A percentile compares a stretch with the other conserved stretches of the same genome.
These are phyloP conservation scores for Eumacrocentrus americanus DNA, from an alignment of 2,888 invertebrate species.

Conservation along the genomic window DNA sequence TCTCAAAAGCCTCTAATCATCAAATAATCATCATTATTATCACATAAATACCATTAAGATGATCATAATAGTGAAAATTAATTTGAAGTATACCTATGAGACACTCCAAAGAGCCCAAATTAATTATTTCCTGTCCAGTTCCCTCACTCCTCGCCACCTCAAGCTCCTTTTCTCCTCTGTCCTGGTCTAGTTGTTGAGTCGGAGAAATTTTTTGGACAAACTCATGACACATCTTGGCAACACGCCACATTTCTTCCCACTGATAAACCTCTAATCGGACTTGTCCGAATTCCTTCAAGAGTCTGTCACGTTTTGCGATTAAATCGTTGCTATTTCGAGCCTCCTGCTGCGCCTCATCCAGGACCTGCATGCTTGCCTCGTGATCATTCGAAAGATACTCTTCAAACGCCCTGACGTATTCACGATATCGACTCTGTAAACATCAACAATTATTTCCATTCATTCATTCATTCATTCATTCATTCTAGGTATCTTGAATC, in stretches of 20 bases:
- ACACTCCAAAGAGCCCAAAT: background rate
- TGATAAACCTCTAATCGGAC: conserved; percentile 63
- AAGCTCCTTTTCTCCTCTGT: background rate
- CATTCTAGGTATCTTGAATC: no score
- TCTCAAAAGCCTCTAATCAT: conserved; percentile 60
- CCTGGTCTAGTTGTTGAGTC: conserved; percentile 46
- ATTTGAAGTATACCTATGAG: background rate
- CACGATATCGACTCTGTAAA: conserved; percentile 54
- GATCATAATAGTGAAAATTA: background rate
- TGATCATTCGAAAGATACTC: conserved; percentile 69
- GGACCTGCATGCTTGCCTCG: conserved; percentile 65
- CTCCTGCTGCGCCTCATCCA: conserved; percentile 64
- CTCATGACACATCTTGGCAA: conserved; percentile 71
- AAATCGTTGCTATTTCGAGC: conserved; percentile 55
- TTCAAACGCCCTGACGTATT: conserved; percentile 68
- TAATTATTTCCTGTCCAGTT: background rate
- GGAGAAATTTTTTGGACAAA: conserved; percentile 74
- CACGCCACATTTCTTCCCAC: conserved; percentile 69
- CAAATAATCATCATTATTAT: background rate
- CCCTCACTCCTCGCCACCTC: no score
- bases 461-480: no score
- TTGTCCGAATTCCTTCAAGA: conserved; percentile 47
- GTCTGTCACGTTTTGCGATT: conserved; percentile 38
- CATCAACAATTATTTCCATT: no score
- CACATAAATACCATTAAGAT: background rate